These are phyloP conservation scores for Chloroceryle aenea DNA, from an alignment of 2,113 vertebrate species.

Conservation along the genomic window DNA sequence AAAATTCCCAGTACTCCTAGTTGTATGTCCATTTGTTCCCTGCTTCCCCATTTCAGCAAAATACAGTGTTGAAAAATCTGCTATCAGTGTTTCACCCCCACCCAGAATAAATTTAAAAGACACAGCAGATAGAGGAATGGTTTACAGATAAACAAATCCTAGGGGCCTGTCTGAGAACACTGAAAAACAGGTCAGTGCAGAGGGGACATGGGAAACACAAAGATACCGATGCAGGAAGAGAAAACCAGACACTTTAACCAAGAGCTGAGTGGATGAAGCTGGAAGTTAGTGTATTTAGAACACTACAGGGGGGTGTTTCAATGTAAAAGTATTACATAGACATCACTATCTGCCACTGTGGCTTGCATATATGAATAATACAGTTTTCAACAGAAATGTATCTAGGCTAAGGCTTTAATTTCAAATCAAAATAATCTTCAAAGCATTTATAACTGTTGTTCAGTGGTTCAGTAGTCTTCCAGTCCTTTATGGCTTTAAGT, in stretches of 20 bases:
- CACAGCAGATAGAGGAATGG: not conserved
- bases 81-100: not conserved
- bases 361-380: not conserved
- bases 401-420: not conserved
- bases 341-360: not conserved
- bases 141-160: not conserved
- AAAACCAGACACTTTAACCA: not conserved
- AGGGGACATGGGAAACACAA: not conserved
- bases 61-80: not conserved
- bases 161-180: not conserved
- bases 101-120: not conserved
- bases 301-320: not conserved
- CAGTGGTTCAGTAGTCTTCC: not conserved
- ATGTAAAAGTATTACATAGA: not conserved
- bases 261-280: not conserved
- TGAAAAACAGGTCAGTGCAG: not conserved
- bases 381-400: not conserved
- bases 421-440: not conserved
- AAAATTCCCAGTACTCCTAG: not conserved
- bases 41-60: not conserved
- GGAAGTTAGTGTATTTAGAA: not conserved
- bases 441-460: not conserved
- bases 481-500: not conserved
- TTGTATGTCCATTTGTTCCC: not conserved
- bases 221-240: not conserved